Evolutionary conservation across 2,797 vertebrate genomes (phyloP), one percentile per base, ranked within the genome.

Genomic region (Acanthurus lineatus): DNA sequence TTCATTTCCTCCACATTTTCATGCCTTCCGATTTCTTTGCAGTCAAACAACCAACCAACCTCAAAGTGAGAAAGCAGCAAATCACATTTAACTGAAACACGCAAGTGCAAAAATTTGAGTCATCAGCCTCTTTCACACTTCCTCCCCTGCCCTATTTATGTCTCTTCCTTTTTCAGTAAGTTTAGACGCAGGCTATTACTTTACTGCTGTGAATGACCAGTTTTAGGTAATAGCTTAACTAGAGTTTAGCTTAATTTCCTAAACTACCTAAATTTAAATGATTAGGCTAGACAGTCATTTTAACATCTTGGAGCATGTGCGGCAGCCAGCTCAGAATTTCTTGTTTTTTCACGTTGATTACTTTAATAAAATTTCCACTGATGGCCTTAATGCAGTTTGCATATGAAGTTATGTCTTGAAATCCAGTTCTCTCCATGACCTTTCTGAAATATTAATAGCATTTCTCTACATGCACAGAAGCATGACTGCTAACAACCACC

Each of bases 41-140:
- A 60, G 52, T 77, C 79, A 63, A 69, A 73, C 66, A 7, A 19
- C 20, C 52, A 79, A 28, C 82, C 54, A 60, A 73, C 76, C 77
- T 81, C 81, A 84, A 73, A 75, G 77, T 60, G 73, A 82, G 73
- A 89, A 79, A 76, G 52, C 75, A 71, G 82, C 82, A 76, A 86
- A 87, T 83, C 77, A 69, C 79, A 87, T 87, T 81, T 58, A 57
- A 77, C 65, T 35, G 63, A 80, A 81, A 86, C 69, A 76, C 53
- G 40, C 70, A 72, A 81, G 71, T 63, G 83, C 74, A 76, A 74
- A 22, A 44, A 59, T 77, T 80, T 78, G 75, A 90, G 74, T 88
- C 86, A 90, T 86, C 82, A 45, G 73, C 69, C 48, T 56, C 44
- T 60, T 83, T 86, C 73, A 77, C 88, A 90, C 79, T 78, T 89